Base-by-base conservation (phyloP, 1,140 invertebrate genomes). In the Formica selysi region DNA sequence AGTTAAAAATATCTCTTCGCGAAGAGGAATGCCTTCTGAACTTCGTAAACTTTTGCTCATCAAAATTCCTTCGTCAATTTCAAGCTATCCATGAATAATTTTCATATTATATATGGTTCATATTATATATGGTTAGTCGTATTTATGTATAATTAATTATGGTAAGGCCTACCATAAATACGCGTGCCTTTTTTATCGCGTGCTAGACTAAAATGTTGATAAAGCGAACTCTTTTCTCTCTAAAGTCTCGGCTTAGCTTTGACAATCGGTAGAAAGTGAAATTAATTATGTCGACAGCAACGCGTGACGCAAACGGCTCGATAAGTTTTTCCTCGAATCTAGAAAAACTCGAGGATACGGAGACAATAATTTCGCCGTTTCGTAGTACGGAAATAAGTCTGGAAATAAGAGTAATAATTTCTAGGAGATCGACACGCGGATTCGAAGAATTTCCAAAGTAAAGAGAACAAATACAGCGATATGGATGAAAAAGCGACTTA, bases 341-440 rank as follows among this genome's bases (percentile, higher is more conserved):
- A 22, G 44, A 62, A 87, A 74, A 87, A 81, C 68, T 48, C 68
- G 51, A 61, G n/a, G 57, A 81, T 22, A 7, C 73, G 79, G 6
- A 44, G 91, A 88, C 79, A 86, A 88, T 91, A 89, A 89, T 91
- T 86, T 87, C 76, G 74, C 88, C 85, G 86, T 86, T 83, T 71
- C 85, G 81, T 48, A 73, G 71, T 70, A 84, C 85, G 91, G 91
- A 93, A 93, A 93, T 90, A 86, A 91, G 88, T 89, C 16, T 92
- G 92, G 90, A 93, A 93, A 91, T 93, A 92, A 93, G 86, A 87
- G 88, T 88, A 83, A 91, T 91, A 89, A 91, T 92, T 93, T 89
- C 81, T 79, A 79, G 86, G 86, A 85, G 90, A 92, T 68, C 19
- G 64, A 70, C 22, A 22, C 22, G 36, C 13, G 29, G 5, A 11